A percentile compares a stretch with the other conserved stretches of the same genome.
Evolutionary conservation across 2,113 vertebrate species (phyloP).

Genomic region (Calidris pugnax): DNA sequence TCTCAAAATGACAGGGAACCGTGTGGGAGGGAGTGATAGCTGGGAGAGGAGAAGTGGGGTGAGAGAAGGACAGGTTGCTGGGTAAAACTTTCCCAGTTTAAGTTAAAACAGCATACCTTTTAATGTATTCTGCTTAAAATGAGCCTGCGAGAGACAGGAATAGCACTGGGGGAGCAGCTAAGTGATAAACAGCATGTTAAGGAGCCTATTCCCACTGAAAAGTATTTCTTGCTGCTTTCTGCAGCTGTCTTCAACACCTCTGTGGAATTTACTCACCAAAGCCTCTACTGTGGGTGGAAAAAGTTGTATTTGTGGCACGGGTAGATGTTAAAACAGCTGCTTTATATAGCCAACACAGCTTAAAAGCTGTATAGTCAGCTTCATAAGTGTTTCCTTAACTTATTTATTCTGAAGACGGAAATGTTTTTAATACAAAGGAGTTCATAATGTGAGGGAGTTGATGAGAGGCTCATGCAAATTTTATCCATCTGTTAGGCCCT

Average conservation of each 20-base stretch:
- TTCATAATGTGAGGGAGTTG: not conserved
- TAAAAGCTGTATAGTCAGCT: not conserved
- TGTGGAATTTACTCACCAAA: not conserved
- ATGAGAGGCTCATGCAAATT: not conserved
- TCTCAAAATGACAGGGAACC: not conserved
- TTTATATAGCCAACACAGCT: not conserved
- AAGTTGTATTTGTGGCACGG: not conserved
- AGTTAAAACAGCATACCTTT: not conserved
- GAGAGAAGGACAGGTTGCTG: not conserved
- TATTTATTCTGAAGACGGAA: not conserved
- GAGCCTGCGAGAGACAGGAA: not conserved
- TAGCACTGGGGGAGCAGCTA: not conserved
- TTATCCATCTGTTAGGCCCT: not conserved
- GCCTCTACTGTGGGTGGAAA: not conserved
- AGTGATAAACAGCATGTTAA: not conserved
- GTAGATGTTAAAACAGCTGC: constrained; percentile 17
- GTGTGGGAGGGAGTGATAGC: not conserved
- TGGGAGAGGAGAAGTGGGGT: not conserved
- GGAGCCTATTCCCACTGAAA: not conserved
- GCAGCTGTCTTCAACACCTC: not conserved
- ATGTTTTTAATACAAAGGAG: not conserved
- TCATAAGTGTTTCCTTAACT: not conserved
- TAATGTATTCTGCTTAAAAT: not conserved
- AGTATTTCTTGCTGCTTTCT: not conserved
- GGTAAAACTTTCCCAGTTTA: not conserved